phyloP scores from a whole-genome alignment of 35 echinoderm and acorn worm genomes.

The Ptychodera flava region DNA sequence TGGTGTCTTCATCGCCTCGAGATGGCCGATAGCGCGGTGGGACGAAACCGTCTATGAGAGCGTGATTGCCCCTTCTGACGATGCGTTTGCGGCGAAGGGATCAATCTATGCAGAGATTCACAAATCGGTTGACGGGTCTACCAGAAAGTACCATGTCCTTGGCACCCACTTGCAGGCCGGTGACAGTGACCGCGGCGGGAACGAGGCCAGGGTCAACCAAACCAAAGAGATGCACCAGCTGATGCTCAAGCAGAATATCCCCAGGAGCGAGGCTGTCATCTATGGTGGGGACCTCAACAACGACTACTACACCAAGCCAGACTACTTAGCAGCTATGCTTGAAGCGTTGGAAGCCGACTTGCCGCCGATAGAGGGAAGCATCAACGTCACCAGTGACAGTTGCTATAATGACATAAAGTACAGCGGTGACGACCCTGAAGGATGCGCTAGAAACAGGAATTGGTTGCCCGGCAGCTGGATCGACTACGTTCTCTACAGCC shows the following conservation, averaged over 20 bases:
- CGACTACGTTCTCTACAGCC: conserved; percentile 76
- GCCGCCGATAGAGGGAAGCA: conserved; percentile 18
- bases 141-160: conserved; percentile 33
- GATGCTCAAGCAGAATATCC: conserved; percentile 39
- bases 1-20: conserved; percentile 42
- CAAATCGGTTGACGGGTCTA: neutral
- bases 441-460: no score
- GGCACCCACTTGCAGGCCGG: conserved; percentile 56
- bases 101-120: conserved; percentile 32
- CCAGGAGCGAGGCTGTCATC: conserved; percentile 36
- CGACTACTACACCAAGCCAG: neutral
- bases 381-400: neutral
- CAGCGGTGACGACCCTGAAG: no score
- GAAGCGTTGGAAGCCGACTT: conserved; percentile 7
- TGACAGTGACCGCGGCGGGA: conserved; percentile 8
- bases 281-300: conserved; percentile 53
- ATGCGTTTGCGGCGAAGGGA: conserved; percentile 39
- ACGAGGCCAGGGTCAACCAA: conserved; percentile 36
- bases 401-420: neutral
- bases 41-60: conserved; percentile 5
- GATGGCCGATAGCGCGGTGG: conserved; percentile 33
- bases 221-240: conserved; percentile 44
- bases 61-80: neutral
- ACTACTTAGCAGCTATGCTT: neutral
- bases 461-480: conserved; percentile 27